Conservation (phyloP, 2,797 vertebrate genomes). For the Spinibarbus caldwelli region DNA sequence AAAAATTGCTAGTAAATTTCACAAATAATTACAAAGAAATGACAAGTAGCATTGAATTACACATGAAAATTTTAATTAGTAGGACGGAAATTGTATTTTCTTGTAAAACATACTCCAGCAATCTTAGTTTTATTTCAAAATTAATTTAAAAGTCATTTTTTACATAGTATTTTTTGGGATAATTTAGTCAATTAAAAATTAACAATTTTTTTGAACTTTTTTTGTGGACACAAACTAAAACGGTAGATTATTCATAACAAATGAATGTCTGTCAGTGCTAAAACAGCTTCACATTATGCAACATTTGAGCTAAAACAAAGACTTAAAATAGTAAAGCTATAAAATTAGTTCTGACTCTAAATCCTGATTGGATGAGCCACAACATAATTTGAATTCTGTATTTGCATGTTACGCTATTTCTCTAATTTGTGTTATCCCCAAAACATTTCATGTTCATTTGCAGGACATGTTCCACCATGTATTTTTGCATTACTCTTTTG, state of each 20-base stretch:
- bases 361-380: background rate
- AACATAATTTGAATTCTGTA: background rate
- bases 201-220: background rate
- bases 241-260: background rate
- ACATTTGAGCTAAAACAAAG: background rate
- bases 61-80: background rate
- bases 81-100: background rate
- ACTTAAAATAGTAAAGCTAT: background rate
- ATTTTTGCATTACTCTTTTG: background rate
- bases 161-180: background rate
- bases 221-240: background rate
- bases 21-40: too few relatives aligned
- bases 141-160: too few relatives aligned
- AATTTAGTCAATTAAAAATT: background rate
- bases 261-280: background rate
- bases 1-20: background rate
- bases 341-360: background rate
- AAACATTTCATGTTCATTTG: background rate
- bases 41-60: background rate
- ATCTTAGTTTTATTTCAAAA: too few relatives aligned
- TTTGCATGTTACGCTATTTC: background rate
- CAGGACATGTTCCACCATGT: background rate
- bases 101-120: too few relatives aligned
- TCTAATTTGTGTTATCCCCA: background rate
- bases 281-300: background rate